Evolutionary conservation across 2,888 invertebrate species (phyloP), one percentile per base, ranked within the genome.

Genomic region (Perdita meconis): DNA sequence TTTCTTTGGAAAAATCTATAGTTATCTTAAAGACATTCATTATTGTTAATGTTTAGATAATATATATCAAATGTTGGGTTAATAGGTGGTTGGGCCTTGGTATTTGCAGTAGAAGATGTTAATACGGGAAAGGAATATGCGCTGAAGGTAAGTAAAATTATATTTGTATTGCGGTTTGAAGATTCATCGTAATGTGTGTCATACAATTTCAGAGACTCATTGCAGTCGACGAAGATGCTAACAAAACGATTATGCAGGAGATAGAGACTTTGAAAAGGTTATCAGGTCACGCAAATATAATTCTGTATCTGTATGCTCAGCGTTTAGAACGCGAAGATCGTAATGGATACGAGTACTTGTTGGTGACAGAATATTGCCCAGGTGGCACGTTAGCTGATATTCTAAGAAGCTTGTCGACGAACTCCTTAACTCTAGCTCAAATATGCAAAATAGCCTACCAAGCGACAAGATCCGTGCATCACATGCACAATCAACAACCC

Each of bases 11-110:
- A 19, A 36, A 57, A 26, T 24, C 0, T 34, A 2, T 47, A 63
- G 51, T 51, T 42, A 3, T 67, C 50, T 57, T 51, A 66, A 59
- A 75, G 67, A 71, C 59, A 66, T 70, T 38, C 34, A 53, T 60
- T 44, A 13, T 61, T 47, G 59, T 67, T n/a, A 51, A 68, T 26
- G 57, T 72, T 81, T 68, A 71, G 75, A 73, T 66, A 80, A 84
- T 78, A 36, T 77, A 65, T 77, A 66, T 42, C 64, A 75, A 82
- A 76, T 56, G 55, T 78, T 80, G 59, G 84, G 75, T 80, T 67
- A 84, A 81, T 94, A 98, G 98, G 98, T 94, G 98, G 98, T 80
- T 98, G 97, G 94, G 98, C 98, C 75, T 96, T 97, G 93, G 98
- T 98, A 73, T 98, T 97, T 94, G 96, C 97, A 85, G 98, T 97